These are phyloP conservation scores for Thymelicus lineola DNA, from an alignment of 2,888 invertebrate species.

Conservation along the genomic window DNA sequence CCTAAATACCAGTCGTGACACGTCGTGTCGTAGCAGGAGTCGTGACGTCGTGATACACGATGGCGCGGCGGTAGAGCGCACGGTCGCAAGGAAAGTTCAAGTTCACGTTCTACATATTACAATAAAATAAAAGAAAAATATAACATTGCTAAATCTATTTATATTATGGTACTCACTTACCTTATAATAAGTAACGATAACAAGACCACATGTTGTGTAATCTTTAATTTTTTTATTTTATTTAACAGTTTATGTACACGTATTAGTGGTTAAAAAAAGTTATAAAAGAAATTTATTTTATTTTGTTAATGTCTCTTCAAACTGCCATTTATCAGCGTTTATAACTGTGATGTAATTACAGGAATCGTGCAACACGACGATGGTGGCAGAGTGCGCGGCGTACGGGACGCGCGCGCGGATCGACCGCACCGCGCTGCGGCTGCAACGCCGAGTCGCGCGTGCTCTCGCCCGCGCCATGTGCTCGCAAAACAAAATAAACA, in stretches of 20 bases:
- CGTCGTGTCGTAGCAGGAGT: conserved; percentile 13
- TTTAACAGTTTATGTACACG: no score
- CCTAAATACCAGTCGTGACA: neutral
- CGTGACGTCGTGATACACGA: conserved; percentile 6
- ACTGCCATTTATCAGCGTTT: no score
- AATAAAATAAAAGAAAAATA: neutral
- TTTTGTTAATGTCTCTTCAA: no score
- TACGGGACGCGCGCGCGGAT: conserved; percentile 66
- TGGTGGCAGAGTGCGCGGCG: conserved; percentile 71
- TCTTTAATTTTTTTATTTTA: no score
- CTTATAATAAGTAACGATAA: no score
- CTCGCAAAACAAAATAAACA: conserved; percentile 64
- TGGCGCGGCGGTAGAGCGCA: neutral
- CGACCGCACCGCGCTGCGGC: conserved; percentile 69
- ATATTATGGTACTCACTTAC: no score
- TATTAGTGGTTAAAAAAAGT: no score
- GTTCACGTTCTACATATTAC: neutral
- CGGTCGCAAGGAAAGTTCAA: neutral
- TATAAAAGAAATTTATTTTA: no score
- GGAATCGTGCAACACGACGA: conserved; percentile 78
- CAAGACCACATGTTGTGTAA: no score
- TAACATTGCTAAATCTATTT: neutral
- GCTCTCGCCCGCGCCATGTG: conserved; percentile 63
- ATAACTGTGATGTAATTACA: conserved; percentile 46
- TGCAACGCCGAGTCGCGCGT: conserved; percentile 58